Evolutionary conservation across 2,797 vertebrate species (phyloP).

Genomic region (Enteromius thamalakanensis): DNA sequence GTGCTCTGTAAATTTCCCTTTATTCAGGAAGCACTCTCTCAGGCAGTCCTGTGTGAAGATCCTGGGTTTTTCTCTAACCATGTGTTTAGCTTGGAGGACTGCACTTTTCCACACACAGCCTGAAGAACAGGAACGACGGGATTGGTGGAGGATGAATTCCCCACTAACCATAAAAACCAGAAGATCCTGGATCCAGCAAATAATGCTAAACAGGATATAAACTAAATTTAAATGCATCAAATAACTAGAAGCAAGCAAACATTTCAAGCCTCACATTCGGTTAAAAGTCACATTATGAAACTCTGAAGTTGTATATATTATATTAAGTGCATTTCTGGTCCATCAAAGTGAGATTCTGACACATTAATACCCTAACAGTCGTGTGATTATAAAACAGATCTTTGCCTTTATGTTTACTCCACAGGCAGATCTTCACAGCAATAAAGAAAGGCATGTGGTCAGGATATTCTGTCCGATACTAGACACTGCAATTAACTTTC

Average conservation of each 20-base stretch:
- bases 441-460: not conserved
- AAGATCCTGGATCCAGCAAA: conserved; percentile 4
- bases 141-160: conserved; percentile 40
- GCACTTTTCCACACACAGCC: conserved; percentile 44
- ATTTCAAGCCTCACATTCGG: not conserved
- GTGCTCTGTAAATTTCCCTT: conserved; percentile 56
- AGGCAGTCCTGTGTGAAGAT: conserved; percentile 19
- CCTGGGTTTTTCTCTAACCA: conserved; percentile 44
- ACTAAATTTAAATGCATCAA: not conserved
- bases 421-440: conserved; percentile 32
- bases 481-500: not conserved
- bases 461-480: conserved; percentile 1
- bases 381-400: conserved; percentile 46
- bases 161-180: conserved; percentile 24
- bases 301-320: not conserved
- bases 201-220: conserved; percentile 29
- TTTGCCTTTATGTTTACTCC: conserved; percentile 26
- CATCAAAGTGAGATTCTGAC: not conserved
- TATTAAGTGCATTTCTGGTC: not conserved
- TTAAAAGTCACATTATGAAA: not conserved
- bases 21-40: conserved; percentile 50
- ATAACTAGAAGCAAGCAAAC: not conserved
- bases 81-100: conserved; percentile 60
- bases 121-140: conserved; percentile 32
- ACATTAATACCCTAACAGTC: not conserved